phyloP scores from a whole-genome alignment of 2,888 invertebrate genomes.

The Eilema caniola region DNA sequence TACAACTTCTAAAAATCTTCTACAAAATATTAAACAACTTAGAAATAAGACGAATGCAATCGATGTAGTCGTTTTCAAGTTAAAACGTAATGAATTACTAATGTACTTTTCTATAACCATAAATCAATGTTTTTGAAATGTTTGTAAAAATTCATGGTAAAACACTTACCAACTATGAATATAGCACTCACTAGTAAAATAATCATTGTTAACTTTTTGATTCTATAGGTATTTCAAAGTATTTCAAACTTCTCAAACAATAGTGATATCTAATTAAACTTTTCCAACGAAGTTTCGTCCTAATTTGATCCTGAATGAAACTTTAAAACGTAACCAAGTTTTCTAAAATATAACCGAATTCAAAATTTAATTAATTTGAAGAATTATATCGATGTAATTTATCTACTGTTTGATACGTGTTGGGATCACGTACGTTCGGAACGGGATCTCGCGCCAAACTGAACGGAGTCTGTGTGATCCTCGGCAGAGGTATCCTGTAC shows the following conservation, averaged over 20 bases:
- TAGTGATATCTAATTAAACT: not conserved
- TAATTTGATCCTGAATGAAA: not conserved
- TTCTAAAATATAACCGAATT: not conserved
- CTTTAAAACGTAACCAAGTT: not conserved
- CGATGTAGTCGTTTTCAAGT: too few relatives aligned
- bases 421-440: slow-evolving; percentile 45
- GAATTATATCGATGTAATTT: slow-evolving; percentile 9
- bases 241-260: not conserved
- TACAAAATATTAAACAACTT: too few relatives aligned
- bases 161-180: slow-evolving; percentile 48
- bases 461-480: slow-evolving; percentile 34
- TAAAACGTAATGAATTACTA: too few relatives aligned
- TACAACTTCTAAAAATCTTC: too few relatives aligned
- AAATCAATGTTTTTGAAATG: not conserved
- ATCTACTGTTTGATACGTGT: slow-evolving; percentile 8
- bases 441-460: slow-evolving; percentile 57
- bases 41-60: too few relatives aligned
- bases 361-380: not conserved
- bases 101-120: too few relatives aligned
- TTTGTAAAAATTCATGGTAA: not conserved
- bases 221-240: not conserved
- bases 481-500: slow-evolving; percentile 33
- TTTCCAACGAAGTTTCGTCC: not conserved
- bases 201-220: slow-evolving; percentile 36
- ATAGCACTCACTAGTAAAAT: slow-evolving; percentile 38